A percentile compares a stretch with the other conserved stretches of the same genome.
phyloP scores from a whole-genome alignment of 2,888 invertebrate species.

The Hirtodrosophila cameraria region DNA sequence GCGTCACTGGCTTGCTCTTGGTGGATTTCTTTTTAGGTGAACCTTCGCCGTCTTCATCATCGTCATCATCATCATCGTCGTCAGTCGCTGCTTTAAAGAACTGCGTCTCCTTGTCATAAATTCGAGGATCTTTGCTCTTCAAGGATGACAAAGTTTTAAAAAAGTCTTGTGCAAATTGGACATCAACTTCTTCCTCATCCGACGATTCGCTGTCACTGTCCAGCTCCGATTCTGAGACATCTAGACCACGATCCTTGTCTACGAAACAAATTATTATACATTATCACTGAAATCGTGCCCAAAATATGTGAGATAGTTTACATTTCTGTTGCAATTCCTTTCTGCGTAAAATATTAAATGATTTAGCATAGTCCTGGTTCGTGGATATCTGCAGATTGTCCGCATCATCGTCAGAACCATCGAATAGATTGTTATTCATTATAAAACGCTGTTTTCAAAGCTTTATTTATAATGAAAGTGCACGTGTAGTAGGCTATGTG shows the following conservation, averaged over 20 bases:
- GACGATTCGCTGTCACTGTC: slow-evolving; percentile 79
- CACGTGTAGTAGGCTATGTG: slow-evolving; percentile 35
- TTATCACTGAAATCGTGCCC: slow-evolving; percentile 65
- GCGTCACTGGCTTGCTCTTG: slow-evolving; percentile 86
- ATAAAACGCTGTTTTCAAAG: slow-evolving; percentile 4
- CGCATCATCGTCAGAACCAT: slow-evolving; percentile 85
- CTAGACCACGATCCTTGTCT: slow-evolving; percentile 81
- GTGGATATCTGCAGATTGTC: slow-evolving; percentile 86
- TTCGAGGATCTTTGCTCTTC: slow-evolving; percentile 94
- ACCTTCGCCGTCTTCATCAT: slow-evolving; percentile 15
- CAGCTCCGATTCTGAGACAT: slow-evolving; percentile 75
- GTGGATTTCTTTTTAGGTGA: slow-evolving; percentile 56
- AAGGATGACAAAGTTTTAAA: slow-evolving; percentile 93
- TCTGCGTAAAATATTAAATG: slow-evolving; percentile 92
- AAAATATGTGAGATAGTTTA: slow-evolving; percentile 82
- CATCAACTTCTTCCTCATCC: slow-evolving; percentile 79
- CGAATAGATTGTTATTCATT: slow-evolving; percentile 77
- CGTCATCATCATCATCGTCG: slow-evolving; percentile 21
- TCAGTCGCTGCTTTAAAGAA: slow-evolving; percentile 87
- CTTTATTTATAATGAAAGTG: slow-evolving; percentile 15
- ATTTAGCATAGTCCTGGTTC: slow-evolving; percentile 92
- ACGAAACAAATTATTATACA: slow-evolving; percentile 13
- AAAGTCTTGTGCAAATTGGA: slow-evolving; percentile 91
- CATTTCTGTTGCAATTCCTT: slow-evolving; percentile 94
- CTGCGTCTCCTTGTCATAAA: slow-evolving; percentile 90